Evolutionary conservation across 2,888 invertebrate species (phyloP), one percentile per base, ranked within the genome.

Genomic region (Macrophya alboannulata): DNA sequence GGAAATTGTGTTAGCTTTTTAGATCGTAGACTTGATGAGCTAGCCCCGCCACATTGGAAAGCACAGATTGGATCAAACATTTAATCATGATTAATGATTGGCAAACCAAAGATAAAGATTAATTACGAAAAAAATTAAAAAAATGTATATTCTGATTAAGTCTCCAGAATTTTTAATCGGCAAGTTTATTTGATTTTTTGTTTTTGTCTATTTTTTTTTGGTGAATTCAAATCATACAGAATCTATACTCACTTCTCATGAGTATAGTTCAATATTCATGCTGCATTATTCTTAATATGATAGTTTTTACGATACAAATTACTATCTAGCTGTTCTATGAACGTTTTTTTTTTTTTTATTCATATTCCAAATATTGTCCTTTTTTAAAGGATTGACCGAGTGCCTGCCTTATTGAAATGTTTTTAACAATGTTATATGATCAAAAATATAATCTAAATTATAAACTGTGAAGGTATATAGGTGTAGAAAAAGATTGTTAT

Each of bases 11-110:
- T 95, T 1, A 92, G 93, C 79, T 95, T 94, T 90, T 91, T 95
- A 83, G 94, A 94, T 88, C 91, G 94, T 86, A 91, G 95, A 88
- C 92, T 94, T 81, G 94, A 95, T 87, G 94, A 95, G 88, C 90
- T 95, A 37, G 90, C 93, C 85, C 95, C 95, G 12, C 85, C 91
- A 10, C 93, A 94, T 84, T 94, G 94, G 94, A 93, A 93, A 90
- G 89, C 90, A 55, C 92, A 94, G 89, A 91, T 93, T 62, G 88
- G 88, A 83, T 85, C 88, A 1, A 82, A 68, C n/a, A 81, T 81
- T 85, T 86, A 84, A 82, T 86, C 25, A 15, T 43, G 37, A 62
- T 17, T 59, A 62, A 43, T 59, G 31, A 43, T 12, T n/a, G 59
- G 15, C 51, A 84, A 84, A 84, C 48, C 45, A 45, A 86, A 62